Conservation (phyloP, 1,140 invertebrate genomes). For the Drosophila sp. region DNA sequence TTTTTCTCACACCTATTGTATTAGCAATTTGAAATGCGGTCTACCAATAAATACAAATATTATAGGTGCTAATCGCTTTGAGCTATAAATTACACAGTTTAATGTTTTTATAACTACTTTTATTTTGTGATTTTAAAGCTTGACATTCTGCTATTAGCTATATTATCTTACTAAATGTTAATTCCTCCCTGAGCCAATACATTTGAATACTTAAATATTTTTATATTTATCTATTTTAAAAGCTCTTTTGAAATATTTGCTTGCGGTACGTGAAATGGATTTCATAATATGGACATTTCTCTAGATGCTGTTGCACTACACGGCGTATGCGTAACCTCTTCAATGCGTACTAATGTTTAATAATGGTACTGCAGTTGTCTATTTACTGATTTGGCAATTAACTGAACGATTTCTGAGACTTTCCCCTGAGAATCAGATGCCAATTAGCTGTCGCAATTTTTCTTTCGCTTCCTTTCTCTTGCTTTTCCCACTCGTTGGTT, state of each 20-base stretch:
- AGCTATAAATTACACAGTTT: not conserved
- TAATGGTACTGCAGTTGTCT: conserved; percentile 2
- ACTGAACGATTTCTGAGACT: conserved; percentile 4
- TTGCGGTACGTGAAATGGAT: too few species aligned
- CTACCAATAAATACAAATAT: not conserved
- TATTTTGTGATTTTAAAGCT: too few species aligned
- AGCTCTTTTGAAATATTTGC: too few species aligned
- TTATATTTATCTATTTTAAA: too few species aligned
- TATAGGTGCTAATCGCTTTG: not conserved
- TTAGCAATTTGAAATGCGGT: not conserved
- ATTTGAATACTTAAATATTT: too few species aligned
- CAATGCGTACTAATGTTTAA: conserved; percentile 10
- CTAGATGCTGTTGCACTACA: conserved; percentile 1
- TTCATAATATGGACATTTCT: not conserved
- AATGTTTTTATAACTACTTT: not conserved
- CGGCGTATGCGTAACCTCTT: conserved; percentile 38
- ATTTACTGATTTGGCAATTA: not conserved
- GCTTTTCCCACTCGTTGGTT: not conserved
- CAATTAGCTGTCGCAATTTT: conserved; percentile 33
- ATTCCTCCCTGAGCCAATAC: too few species aligned
- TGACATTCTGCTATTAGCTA: too few species aligned
- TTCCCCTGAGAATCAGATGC: conserved; percentile 26
- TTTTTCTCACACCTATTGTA: not conserved
- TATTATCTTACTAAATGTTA: too few species aligned
- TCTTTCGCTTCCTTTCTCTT: not conserved